A percentile compares a stretch with the other conserved stretches of the same genome.
Conservation (phyloP, 2,797 vertebrate genomes). For the Myotis daubentonii region DNA sequence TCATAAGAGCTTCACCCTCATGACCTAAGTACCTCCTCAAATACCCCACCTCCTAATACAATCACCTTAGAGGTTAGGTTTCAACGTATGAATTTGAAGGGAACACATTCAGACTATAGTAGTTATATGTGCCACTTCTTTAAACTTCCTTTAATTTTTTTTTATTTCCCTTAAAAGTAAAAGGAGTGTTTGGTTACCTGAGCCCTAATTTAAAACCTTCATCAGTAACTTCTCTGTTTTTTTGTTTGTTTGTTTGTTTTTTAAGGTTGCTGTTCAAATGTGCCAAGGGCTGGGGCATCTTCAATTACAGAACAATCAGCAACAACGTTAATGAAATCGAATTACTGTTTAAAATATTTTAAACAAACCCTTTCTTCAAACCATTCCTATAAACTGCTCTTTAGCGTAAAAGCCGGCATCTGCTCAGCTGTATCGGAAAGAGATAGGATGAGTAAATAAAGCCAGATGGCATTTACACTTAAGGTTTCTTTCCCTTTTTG, state of each 20-base stretch:
- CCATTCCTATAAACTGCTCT: constrained; percentile 4
- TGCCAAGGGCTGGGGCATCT: not conserved
- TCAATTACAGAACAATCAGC: constrained; percentile 22
- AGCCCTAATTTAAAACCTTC: not conserved
- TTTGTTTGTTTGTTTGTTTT: not conserved
- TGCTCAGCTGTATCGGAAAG: not conserved
- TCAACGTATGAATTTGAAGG: not conserved
- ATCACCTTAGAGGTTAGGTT: not conserved
- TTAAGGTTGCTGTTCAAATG: not conserved
- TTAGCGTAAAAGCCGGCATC: constrained; percentile 4
- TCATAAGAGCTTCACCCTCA: not conserved
- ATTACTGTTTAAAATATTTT: not conserved
- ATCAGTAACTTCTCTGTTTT: not conserved
- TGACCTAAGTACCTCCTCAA: not conserved
- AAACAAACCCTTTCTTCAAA: constrained; percentile 39
- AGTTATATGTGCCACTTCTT: not conserved
- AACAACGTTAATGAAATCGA: not conserved
- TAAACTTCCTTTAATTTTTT: not conserved
- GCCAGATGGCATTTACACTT: not conserved
- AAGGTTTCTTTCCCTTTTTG: constrained; percentile 27
- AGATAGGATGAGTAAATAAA: constrained; percentile 17
- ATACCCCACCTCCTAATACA: not conserved
- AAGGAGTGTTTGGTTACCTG: not conserved
- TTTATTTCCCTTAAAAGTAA: not conserved
- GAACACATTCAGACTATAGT: not conserved